These are phyloP conservation scores for Petaurus breviceps DNA, from an alignment of 2,113 vertebrate genomes.

Conservation along the genomic window DNA sequence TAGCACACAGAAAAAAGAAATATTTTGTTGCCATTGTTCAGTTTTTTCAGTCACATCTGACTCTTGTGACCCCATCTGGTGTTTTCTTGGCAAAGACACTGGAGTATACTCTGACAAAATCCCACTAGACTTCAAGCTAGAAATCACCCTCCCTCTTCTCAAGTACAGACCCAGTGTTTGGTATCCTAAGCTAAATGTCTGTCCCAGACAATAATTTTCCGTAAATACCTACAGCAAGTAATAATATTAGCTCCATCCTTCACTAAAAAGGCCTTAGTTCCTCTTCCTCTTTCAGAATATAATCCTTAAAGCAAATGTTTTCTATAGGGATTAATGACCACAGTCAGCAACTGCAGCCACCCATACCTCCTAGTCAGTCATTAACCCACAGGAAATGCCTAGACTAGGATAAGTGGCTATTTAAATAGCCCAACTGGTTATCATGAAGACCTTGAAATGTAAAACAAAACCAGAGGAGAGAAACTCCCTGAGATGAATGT, in stretches of 20 bases:
- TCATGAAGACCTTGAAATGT: not conserved
- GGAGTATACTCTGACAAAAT: not conserved
- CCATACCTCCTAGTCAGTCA: not conserved
- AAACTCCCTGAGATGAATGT: not conserved
- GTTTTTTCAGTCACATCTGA: not conserved
- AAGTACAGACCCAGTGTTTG: not conserved
- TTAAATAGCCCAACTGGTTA: not conserved
- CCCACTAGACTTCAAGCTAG: not conserved
- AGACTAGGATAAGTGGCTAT: not conserved
- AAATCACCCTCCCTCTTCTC: slow-evolving; percentile 32
- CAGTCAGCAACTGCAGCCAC: not conserved
- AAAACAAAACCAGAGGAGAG: not conserved
- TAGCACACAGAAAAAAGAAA: not conserved
- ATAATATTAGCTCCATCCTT: slow-evolving; percentile 51
- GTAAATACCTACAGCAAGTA: slow-evolving; percentile 42
- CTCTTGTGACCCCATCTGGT: not conserved
- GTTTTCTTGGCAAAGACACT: not conserved
- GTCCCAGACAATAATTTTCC: slow-evolving; percentile 12
- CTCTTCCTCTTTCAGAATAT: slow-evolving; percentile 9
- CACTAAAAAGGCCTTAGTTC: not conserved
- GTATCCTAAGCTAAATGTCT: slow-evolving; percentile 27
- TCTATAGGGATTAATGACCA: not conserved
- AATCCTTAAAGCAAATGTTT: slow-evolving; percentile 22
- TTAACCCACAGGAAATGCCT: not conserved
- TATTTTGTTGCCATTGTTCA: not conserved